A percentile compares a stretch with the other conserved stretches of the same genome.
Evolutionary conservation across 2,888 invertebrate species (phyloP).

Genomic region (Choreutis nemorana): DNA sequence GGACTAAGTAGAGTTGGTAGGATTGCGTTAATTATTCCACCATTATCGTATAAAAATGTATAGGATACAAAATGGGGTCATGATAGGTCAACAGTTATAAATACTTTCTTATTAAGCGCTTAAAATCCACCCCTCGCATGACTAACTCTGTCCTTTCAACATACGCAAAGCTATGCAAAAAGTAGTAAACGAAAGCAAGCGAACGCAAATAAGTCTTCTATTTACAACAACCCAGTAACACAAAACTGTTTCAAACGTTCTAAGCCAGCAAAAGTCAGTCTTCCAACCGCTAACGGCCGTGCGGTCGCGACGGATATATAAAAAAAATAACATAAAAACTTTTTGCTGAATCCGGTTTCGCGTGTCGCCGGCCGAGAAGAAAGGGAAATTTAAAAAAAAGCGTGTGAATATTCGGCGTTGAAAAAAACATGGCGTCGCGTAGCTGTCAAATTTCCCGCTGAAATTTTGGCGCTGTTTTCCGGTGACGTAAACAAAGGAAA

Average conservation of each 20-base stretch:
- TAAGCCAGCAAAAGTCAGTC: too few relatives aligned
- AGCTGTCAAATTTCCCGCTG: not conserved
- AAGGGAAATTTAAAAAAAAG: not conserved
- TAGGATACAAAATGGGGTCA: too few relatives aligned
- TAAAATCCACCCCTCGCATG: not conserved
- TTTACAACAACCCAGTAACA: conserved; percentile 32
- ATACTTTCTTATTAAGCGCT: not conserved
- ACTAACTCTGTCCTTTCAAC: not conserved
- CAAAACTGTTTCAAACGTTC: conserved; percentile 22
- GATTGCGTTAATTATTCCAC: too few relatives aligned
- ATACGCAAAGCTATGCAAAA: conserved; percentile 21
- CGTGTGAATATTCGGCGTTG: not conserved
- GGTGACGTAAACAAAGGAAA: not conserved
- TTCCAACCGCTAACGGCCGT: conserved; percentile 19
- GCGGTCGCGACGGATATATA: conserved; percentile 21
- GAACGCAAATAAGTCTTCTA: conserved; percentile 34
- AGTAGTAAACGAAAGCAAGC: conserved; percentile 16
- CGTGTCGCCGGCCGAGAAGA: too few relatives aligned
- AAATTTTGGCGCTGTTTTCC: not conserved
- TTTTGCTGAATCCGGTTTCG: not conserved
- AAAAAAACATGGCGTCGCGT: not conserved
- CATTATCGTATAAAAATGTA: too few relatives aligned
- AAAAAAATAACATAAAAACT: not conserved
- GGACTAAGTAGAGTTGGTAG: too few relatives aligned
- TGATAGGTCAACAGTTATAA: too few relatives aligned